Evolutionary conservation across 2,113 vertebrate species (phyloP).

Genomic region (Leptodactylus fuscus): DNA sequence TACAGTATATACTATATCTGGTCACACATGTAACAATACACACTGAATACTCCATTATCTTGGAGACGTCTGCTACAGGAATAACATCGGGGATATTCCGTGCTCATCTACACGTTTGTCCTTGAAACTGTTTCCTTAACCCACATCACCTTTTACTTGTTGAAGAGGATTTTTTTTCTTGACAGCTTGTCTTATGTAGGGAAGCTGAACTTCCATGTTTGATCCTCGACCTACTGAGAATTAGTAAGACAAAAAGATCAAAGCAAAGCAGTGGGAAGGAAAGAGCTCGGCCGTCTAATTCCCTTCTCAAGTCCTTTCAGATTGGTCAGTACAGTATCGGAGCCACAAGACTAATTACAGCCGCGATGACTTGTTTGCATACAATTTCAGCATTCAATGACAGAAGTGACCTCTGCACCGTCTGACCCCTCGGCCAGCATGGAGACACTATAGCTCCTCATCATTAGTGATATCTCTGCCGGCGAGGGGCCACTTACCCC

Average conservation of each 20-base stretch:
- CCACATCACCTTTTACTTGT: not conserved
- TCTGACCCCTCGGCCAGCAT: too few species aligned
- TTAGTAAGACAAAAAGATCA: constrained; percentile 45
- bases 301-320: constrained; percentile 1
- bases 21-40: too few species aligned
- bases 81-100: too few species aligned
- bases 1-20: too few species aligned
- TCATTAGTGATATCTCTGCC: not conserved
- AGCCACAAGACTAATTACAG: constrained; percentile 1
- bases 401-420: not conserved
- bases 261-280: constrained; percentile 37
- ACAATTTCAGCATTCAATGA: not conserved
- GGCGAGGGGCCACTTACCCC: not conserved
- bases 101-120: constrained; percentile 35
- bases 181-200: constrained; percentile 51
- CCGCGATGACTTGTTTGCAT: not conserved
- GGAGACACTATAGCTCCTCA: not conserved
- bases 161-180: constrained; percentile 43
- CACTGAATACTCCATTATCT: not conserved
- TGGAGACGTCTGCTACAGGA: too few species aligned
- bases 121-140: constrained; percentile 32
- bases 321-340: constrained; percentile 9
- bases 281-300: constrained; percentile 1
- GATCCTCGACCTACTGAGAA: constrained; percentile 53
- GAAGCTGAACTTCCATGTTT: constrained; percentile 33